Base-by-base conservation (phyloP, 2,888 invertebrate species). In the Drosophila macrospina region DNA sequence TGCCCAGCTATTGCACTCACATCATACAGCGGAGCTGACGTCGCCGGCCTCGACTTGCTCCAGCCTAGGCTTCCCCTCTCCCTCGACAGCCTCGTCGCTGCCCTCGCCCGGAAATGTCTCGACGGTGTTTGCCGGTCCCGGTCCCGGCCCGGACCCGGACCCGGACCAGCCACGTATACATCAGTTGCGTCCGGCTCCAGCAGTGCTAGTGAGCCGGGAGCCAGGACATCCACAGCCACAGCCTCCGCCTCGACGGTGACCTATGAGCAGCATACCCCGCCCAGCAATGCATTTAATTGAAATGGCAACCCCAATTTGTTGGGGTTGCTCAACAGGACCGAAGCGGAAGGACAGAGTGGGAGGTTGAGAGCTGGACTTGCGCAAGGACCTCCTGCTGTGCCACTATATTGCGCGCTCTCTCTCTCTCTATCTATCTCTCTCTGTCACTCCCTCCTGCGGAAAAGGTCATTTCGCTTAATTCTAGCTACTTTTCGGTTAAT, bases 251-350 rank as follows among this genome's bases (percentile, higher is more conserved):
- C 50, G 16, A 71, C 66, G 15, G 90, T 92, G 61, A 77, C 64
- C 69, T 91, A 79, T 81, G 92, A 89, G 84, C 91, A 77, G 55
- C 88, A 89, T 26, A 56, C 68, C 69, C 88, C 90, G 71, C 86
- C 91, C 69, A 75, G 89, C 59, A 91, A 90, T 83, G 78, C 90
- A 86, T 91, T 90, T 88, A 90, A 92, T 86, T 91, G 89, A 89
- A 70, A 69, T 64, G 76, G 59, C 71, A 76, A 88, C 78, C 86
- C 78, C 70, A 86, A 86, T 88, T 88, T 80, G 78, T 84, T 61
- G 54, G 73, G 79, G 78, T 75, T 69, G 80, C 66, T 77, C 30
- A 50, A 50, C n/a, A 16, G 11, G 51, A 5, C 15, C 7, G 16
- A 42, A 26, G 42, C 32, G 11, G 5, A 16, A 32, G 26, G 10